Percentiles rank a stretch among this genome's conserved stretches.
Conservation (phyloP, 2,888 invertebrate genomes). For the Bruchidius siliquastri region DNA sequence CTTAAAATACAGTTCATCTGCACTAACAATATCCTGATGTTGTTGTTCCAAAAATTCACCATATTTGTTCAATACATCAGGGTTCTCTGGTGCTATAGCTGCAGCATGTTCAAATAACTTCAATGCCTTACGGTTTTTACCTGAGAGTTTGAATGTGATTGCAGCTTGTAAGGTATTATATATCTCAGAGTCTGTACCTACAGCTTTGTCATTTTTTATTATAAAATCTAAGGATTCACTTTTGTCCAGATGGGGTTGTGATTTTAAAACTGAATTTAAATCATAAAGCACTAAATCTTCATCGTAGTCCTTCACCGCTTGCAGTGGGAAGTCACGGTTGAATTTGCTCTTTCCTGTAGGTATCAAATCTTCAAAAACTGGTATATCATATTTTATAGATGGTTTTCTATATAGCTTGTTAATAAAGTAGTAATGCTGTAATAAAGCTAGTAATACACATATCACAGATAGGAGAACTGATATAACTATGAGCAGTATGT, state of each 20-base stretch:
- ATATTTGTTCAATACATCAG: slow-evolving; percentile 86
- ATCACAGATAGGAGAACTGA: slow-evolving; percentile 43
- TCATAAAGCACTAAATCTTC: slow-evolving; percentile 36
- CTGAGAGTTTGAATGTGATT: slow-evolving; percentile 74
- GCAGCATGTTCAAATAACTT: slow-evolving; percentile 87
- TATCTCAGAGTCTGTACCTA: slow-evolving; percentile 63
- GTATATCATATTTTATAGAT: slow-evolving; percentile 32
- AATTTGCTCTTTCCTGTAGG: slow-evolving; percentile 33
- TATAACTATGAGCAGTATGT: slow-evolving; percentile 33
- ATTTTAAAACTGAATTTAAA: slow-evolving; percentile 34
- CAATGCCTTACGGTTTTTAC: slow-evolving; percentile 80
- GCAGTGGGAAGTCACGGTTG: slow-evolving; percentile 24
- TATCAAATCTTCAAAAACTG: slow-evolving; percentile 44
- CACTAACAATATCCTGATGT: slow-evolving; percentile 77
- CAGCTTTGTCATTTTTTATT: slow-evolving; percentile 23
- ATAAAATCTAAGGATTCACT: slow-evolving; percentile 16
- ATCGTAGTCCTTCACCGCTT: slow-evolving; percentile 25
- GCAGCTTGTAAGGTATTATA: slow-evolving; percentile 81
- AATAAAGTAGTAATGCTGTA: slow-evolving; percentile 42
- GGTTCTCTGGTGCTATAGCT: slow-evolving; percentile 85
- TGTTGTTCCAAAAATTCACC: slow-evolving; percentile 89
- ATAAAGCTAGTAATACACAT: slow-evolving; percentile 41
- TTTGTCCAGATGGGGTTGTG: slow-evolving; percentile 26
- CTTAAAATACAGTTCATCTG: slow-evolving; percentile 85
- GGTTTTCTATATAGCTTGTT: slow-evolving; percentile 31